Percentiles rank a stretch among this genome's conserved stretches.
These are phyloP conservation scores for Montipora foliosa DNA, from an alignment of 64 coral and sea anemone genomes.

Conservation along the genomic window DNA sequence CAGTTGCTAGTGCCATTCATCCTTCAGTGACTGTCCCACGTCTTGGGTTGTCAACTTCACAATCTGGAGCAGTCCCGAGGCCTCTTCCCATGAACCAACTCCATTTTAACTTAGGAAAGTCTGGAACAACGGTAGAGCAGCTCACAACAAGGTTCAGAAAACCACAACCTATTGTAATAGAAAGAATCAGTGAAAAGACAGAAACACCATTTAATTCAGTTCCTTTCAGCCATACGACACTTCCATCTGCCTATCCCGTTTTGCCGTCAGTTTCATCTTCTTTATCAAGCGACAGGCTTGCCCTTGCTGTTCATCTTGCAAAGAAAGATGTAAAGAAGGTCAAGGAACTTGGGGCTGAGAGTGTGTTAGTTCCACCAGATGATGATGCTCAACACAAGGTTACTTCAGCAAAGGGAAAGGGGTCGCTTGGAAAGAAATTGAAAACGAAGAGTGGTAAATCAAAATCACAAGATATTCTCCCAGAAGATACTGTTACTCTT, in stretches of 20 bases:
- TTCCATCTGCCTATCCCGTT: constrained; percentile 11
- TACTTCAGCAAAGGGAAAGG: constrained; percentile 35
- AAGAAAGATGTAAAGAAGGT: constrained; percentile 87
- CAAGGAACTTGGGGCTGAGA: constrained; percentile 48
- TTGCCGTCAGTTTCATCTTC: constrained; percentile 64
- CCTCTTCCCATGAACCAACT: constrained; percentile 76
- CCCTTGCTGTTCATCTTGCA: constrained; percentile 85
- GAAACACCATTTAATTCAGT: neutral
- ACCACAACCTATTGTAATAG: constrained; percentile 93
- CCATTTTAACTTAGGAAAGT: constrained; percentile 82
- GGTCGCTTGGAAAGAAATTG: constrained; percentile 12
- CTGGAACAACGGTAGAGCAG: constrained; percentile 47
- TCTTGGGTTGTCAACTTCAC: neutral
- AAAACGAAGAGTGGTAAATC: constrained; percentile 56
- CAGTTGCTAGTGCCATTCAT: constrained; percentile 20
- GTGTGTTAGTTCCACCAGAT: constrained; percentile 21
- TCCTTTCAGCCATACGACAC: neutral
- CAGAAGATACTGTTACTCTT: constrained; percentile 14
- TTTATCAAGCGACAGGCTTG: constrained; percentile 80
- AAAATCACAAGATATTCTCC: neutral
- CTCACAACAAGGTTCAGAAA: constrained; percentile 92
- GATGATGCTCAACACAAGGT: constrained; percentile 2
- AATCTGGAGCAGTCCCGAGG: neutral
- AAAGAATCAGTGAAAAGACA: constrained; percentile 63
- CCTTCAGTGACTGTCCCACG: constrained; percentile 23